A percentile compares a stretch with the other conserved stretches of the same genome.
Conservation (phyloP, 2,113 vertebrate species). For the Trochalopteron elliotii region DNA sequence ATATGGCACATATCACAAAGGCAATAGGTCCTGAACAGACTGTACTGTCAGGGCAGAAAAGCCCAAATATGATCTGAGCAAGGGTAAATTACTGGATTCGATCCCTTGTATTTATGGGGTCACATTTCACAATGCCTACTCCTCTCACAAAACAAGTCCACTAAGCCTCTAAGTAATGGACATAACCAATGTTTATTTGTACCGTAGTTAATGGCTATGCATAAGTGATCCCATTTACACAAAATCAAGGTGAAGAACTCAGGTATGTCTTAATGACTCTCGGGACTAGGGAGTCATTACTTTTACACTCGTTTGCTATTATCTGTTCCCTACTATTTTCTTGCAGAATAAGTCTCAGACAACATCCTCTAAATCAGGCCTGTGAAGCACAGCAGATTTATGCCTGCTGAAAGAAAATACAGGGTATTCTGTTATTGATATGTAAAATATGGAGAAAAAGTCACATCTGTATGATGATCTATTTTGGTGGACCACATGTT, state of each 20-base stretch:
- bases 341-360: background rate
- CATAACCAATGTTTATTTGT: background rate
- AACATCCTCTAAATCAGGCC: background rate
- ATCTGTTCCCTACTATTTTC: background rate
- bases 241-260: background rate
- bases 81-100: background rate
- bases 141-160: background rate
- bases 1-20: accelerated
- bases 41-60: background rate
- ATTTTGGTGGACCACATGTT: slow-evolving; percentile 52
- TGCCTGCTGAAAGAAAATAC: slow-evolving; percentile 12
- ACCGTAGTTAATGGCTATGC: background rate
- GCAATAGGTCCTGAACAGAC: background rate
- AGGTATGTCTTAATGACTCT: background rate
- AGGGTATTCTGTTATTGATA: slow-evolving; percentile 28
- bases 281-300: background rate
- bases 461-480: slow-evolving; percentile 61
- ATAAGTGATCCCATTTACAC: background rate
- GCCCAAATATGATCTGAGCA: background rate
- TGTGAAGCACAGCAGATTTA: background rate
- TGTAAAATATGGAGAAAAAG: slow-evolving; percentile 57
- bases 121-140: background rate
- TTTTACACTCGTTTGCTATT: background rate
- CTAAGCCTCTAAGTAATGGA: background rate
- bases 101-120: background rate